These are phyloP conservation scores for Caenorhabditis sp. DNA, from an alignment of 2,888 invertebrate genomes.

Conservation along the genomic window DNA sequence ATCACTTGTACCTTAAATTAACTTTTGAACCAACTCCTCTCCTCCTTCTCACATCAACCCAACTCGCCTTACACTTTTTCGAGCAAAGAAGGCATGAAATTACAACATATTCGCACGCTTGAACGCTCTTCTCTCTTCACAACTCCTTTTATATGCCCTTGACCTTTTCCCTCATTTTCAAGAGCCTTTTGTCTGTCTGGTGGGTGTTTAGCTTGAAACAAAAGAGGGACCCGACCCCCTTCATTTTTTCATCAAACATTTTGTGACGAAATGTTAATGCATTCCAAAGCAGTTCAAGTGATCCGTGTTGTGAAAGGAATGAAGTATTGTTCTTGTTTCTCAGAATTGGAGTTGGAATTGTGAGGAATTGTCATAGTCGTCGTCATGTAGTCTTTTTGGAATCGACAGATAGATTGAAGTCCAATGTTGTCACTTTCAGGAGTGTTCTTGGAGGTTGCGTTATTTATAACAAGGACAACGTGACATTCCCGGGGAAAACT, in stretches of 20 bases:
- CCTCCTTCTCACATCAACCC: conserved; percentile 12
- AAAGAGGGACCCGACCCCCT: background rate
- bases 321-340: conserved; percentile 29
- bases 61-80: background rate
- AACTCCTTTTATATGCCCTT: background rate
- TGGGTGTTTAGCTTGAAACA: conserved; percentile 1
- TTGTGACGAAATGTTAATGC: no score
- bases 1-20: conserved; percentile 42
- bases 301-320: no score
- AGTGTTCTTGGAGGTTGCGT: background rate
- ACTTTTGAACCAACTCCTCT: conserved; percentile 2
- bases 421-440: background rate
- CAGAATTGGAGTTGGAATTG: conserved; percentile 8
- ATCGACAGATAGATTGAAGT: background rate
- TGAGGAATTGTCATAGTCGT: no score
- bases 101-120: background rate
- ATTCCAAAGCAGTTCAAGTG: conserved; percentile 31
- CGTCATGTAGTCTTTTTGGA: no score
- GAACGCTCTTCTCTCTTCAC: background rate
- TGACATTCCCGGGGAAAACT: no score
- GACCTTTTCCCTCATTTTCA: background rate
- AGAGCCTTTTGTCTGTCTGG: background rate
- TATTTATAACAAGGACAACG: no score
- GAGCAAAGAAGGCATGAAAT: conserved; percentile 3
- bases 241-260: conserved; percentile 10